Conservation (phyloP, 2,113 vertebrate genomes). For the Emydura subglobosa region DNA sequence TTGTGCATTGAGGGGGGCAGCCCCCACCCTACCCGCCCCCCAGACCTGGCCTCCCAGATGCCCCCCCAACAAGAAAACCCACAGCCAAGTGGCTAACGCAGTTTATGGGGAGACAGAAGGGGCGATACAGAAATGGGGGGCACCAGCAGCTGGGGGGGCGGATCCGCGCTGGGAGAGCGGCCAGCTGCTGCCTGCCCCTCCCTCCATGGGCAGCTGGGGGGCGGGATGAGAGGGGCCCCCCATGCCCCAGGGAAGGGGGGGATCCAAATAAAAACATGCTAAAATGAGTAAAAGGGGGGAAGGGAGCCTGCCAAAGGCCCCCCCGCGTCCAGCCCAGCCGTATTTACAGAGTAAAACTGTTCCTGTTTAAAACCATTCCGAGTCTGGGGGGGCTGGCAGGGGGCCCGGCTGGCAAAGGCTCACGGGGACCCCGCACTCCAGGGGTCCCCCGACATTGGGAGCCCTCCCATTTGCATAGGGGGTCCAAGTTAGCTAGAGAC, state of each 20-base stretch:
- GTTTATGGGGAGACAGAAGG: slow-evolving; percentile 8
- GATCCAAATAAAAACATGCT: background rate
- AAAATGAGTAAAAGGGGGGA: background rate
- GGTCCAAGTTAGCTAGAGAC: background rate
- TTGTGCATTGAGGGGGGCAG: no score
- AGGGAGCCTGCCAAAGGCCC: background rate
- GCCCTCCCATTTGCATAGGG: background rate
- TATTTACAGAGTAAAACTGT: background rate
- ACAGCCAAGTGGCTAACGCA: slow-evolving; percentile 10
- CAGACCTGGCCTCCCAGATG: background rate
- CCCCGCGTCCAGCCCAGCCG: background rate
- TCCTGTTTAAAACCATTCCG: background rate
- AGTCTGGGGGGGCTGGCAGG: background rate
- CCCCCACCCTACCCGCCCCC: background rate
- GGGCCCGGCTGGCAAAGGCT: background rate
- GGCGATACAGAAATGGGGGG: background rate
- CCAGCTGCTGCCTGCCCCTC: background rate
- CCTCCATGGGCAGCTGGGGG: background rate
- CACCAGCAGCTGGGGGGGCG: background rate
- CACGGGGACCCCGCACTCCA: no score
- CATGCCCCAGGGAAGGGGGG: slow-evolving; percentile 2
- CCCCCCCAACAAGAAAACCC: background rate
- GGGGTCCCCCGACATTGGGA: background rate
- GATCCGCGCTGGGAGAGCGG: background rate
- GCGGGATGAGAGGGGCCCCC: slow-evolving; percentile 35